Evolutionary conservation across 1,140 invertebrate genomes (phyloP), one percentile per base, ranked within the genome.

Genomic region (Trichonephila clavata): DNA sequence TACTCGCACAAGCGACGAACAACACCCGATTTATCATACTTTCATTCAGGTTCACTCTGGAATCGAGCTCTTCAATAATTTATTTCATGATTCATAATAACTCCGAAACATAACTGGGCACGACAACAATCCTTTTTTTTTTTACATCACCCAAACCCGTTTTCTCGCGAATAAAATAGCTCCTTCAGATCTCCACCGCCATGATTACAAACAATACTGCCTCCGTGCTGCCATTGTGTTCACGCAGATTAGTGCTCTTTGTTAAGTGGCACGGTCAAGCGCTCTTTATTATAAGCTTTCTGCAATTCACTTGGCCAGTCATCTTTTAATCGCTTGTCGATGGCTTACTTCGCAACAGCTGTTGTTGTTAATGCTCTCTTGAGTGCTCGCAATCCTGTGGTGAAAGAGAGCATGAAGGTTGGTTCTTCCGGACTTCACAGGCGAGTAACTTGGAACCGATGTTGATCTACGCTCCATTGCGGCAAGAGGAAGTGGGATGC

Each of bases 191-290:
- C 6, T 21, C 27, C 18, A 65, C 61, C 32, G 59, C 27, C 50
- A 32, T 20, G 59, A 63, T 86, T 86, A 86, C 84, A 63, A 86
- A 59, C 60, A 61, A 63, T 24, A 27, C 59, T 63, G 24, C 59
- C 84, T 86, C 59, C 84, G 60, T 60, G 84, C 63, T 86, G 16
- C 59, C 84, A 60, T 86, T 86, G 84, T 86, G 20, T 27, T 61
- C 59, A 18, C 27, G 50, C 60, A 27, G 50, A n/a, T 27, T 21
- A 27, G 20, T 24, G 27, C 84, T 32, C 57, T 86, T 86, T 86
- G 24, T 71, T 27, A 27, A 27, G 27, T 39, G 68, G 13, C 71
- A 77, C 71, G 71, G 71, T 32, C 71, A 77, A 32, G 14, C 32
- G 27, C 32, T 39, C 27, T 39, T 32, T 39, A 32, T 77, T 77